Conservation (phyloP, 1,140 invertebrate species). For the Magallana gigas region DNA sequence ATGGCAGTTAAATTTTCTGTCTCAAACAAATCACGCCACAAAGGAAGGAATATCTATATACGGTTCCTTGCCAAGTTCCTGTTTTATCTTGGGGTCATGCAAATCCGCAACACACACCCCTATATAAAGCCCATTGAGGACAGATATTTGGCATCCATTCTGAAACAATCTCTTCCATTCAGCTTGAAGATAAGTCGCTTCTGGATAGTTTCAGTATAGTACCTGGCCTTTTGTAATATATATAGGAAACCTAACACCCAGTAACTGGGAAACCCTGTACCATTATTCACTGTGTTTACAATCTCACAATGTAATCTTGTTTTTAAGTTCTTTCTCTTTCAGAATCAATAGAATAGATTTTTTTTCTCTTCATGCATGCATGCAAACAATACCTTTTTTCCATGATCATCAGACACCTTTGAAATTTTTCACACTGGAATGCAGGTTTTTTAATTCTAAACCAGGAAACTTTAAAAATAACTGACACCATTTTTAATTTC, state of each 20-base stretch:
- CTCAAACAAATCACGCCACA: constrained; percentile 4
- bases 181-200: constrained; percentile 3
- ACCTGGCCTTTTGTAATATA: too few species aligned
- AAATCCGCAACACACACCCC: neutral
- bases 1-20: constrained; percentile 17
- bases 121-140: neutral
- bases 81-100: constrained; percentile 13
- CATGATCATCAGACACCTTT: neutral
- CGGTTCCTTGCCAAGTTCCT: constrained; percentile 21
- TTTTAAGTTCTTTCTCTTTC: neutral
- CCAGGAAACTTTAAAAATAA: neutral
- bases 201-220: neutral
- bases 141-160: constrained; percentile 19
- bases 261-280: neutral
- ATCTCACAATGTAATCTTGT: neutral
- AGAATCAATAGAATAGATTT: neutral
- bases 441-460: constrained; percentile 1
- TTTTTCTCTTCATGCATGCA: neutral
- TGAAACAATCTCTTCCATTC: neutral
- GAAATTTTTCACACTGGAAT: neutral
- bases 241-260: neutral
- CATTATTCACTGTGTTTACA: neutral
- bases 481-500: neutral
- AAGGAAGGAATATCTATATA: neutral
- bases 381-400: constrained; percentile 9